Evolutionary conservation across 2,797 vertebrate species (phyloP).

Genomic region (Gymnocypris eckloni): DNA sequence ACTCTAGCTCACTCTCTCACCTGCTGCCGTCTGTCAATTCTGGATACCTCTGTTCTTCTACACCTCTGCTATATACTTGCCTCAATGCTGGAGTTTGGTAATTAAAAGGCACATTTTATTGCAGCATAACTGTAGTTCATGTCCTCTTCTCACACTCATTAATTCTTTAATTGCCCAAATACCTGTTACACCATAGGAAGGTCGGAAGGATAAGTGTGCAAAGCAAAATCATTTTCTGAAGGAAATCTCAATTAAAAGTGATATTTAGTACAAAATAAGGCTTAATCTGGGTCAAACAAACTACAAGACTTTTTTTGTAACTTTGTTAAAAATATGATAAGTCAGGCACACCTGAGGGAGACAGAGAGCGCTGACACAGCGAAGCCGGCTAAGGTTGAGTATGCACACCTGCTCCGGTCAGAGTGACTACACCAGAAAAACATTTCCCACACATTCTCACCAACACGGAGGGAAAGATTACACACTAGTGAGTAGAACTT

Average conservation of each 20-base stretch:
- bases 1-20: conserved; percentile 42
- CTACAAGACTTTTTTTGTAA: conserved; percentile 29
- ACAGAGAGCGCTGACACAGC: conserved; percentile 25
- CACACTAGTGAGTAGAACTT: not conserved
- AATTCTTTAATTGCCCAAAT: conserved; percentile 14
- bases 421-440: conserved; percentile 38
- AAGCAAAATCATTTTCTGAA: not conserved
- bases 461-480: not conserved
- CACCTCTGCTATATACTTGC: conserved; percentile 13
- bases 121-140: not conserved
- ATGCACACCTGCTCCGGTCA: conserved; percentile 53
- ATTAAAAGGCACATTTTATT: conserved; percentile 26
- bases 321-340: conserved; percentile 41
- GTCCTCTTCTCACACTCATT: not conserved
- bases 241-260: conserved; percentile 30
- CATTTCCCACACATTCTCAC: conserved; percentile 5
- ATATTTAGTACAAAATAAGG: conserved; percentile 1
- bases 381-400: conserved; percentile 17
- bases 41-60: conserved; percentile 26
- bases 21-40: conserved; percentile 41
- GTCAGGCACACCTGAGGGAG: conserved; percentile 41
- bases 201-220: not conserved
- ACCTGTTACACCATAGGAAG: not conserved
- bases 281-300: conserved; percentile 44
- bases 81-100: conserved; percentile 12